Evolutionary conservation across 2,113 vertebrate species (phyloP).

Genomic region (Apteryx owenii): DNA sequence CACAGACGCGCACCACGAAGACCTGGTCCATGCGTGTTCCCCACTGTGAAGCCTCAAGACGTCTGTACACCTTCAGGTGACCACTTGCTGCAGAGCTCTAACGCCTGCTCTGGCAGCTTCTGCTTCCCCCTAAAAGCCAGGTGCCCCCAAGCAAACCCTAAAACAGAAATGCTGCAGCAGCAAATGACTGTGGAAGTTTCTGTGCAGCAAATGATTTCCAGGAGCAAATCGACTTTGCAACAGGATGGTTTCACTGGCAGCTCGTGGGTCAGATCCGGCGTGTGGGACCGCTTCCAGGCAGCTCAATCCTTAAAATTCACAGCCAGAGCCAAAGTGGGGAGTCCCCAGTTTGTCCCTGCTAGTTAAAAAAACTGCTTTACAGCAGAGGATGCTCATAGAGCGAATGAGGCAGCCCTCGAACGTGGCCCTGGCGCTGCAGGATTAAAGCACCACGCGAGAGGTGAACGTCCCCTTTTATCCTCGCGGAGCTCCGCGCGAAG

Average conservation of each 20-base stretch:
- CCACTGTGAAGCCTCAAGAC: neutral
- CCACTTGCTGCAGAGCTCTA: neutral
- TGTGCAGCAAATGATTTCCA: neutral
- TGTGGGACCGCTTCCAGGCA: neutral
- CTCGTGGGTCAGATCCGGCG: neutral
- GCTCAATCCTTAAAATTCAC: neutral
- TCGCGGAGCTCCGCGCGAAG: rapidly evolving
- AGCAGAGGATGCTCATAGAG: neutral
- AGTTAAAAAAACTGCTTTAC: neutral
- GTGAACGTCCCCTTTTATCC: neutral
- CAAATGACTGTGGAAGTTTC: neutral
- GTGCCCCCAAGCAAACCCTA: neutral
- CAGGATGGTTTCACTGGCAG: neutral
- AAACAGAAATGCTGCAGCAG: neutral
- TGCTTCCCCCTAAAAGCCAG: neutral
- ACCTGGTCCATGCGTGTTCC: rapidly evolving
- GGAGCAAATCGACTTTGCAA: neutral
- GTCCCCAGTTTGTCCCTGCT: neutral
- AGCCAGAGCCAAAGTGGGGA: neutral
- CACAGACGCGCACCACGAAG: neutral
- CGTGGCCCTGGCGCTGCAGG: rapidly evolving
- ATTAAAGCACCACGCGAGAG: neutral
- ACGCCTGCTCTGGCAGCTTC: neutral
- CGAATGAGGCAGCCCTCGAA: neutral
- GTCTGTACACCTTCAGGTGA: neutral